Base-by-base conservation (phyloP, 2,797 vertebrate genomes). In the Dendrocincla fuliginosa region DNA sequence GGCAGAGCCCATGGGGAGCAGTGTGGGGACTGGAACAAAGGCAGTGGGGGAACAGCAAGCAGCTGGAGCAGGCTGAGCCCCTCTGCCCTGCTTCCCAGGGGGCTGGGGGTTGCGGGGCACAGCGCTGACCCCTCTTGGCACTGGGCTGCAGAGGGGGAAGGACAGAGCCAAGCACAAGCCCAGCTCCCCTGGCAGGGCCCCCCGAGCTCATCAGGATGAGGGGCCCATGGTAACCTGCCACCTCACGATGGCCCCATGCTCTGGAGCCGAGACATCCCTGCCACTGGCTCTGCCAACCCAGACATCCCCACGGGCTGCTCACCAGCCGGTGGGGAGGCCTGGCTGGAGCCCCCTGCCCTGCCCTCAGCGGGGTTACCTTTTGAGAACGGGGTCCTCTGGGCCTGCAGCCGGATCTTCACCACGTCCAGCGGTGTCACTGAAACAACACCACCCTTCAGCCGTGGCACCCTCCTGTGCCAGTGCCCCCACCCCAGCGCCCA, bases 401-500 rank as follows among this genome's bases (percentile, higher is more conserved):
- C 98, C 98, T 99, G 99, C 97, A 99, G 97, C 71, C 99, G 97
- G 91, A 99, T 99, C 98, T 99, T 99, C 93, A 99, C 99, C 94
- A 99, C 99, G 1, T 99, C 99, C 97, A 99, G 97, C 4, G 99
- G 99, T 0, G 99, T 99, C 96, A 99, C 99, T 99, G 95, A 2
- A 80, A 85, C 0, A 16, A 59, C 73, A 83, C 9, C 28, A 5
- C 0, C 41, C n/a, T 16, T 91, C 5, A 95, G 91, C 46, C 61
- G 2, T 0, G 12, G 4, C 5, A 11, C 3, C 17, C 28, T 3
- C 27, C 27, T 1, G 2, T 2, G 39, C 69, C 61, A 47, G 41
- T 4, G 6, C 39, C 39, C 89, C 23, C 3, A 2, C 6, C 44
- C 87, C 2, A 0, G 42, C 1, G 0, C 56, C 20, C 32, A 6